Base-by-base conservation (phyloP, 2,113 vertebrate genomes). In the Diphyllodes magnificus region DNA sequence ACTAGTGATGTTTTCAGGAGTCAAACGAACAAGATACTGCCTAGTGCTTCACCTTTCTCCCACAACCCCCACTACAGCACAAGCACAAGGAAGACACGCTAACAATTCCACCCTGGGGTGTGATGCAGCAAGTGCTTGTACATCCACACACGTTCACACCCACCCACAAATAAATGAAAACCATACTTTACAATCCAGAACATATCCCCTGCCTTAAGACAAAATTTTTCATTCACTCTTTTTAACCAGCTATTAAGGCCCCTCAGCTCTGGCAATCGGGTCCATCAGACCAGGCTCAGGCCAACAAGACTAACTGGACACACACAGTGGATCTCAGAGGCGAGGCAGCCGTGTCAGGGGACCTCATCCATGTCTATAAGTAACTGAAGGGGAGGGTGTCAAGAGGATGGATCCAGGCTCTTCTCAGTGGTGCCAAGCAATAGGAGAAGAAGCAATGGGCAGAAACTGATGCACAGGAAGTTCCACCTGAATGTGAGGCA, bases 241-340 rank as follows among this genome's bases (percentile, higher is more conserved):
- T 45, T 45, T 35, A 49, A 33, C 2, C 33, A 53, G 20, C 20
- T 37, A 13, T 42, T 49, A 12, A 25, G 49, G 56, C 4, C 17
- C 11, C 73, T 71, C 63, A 16, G 5, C 3, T 1, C 37, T 44
- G 65, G 31, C 15, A 42, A 3, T 12, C 0, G 0, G 47, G 61
- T 61, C 47, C 59, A 35, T 40, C 50, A 65, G 42, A 44, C 16
- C 25, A n/a, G 16, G 42, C 18, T 63, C 28, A 61, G 60, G 39
- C 20, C 53, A 70, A 6, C 13, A 27, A 17, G 50, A 8, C 39
- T 19, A 31, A 47, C 37, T 28, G 63, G 50, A 23, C 31, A 6
- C 5, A 9, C 1, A 23, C 13, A 10, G 3, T 0, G 8, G n/a
- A 45, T 61, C 17, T 31, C 28, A 14, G 16, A 0, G 8, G 10